Evolutionary conservation across 35 echinoderm and acorn worm species (phyloP).

Genomic region (Anneissia japonica): DNA sequence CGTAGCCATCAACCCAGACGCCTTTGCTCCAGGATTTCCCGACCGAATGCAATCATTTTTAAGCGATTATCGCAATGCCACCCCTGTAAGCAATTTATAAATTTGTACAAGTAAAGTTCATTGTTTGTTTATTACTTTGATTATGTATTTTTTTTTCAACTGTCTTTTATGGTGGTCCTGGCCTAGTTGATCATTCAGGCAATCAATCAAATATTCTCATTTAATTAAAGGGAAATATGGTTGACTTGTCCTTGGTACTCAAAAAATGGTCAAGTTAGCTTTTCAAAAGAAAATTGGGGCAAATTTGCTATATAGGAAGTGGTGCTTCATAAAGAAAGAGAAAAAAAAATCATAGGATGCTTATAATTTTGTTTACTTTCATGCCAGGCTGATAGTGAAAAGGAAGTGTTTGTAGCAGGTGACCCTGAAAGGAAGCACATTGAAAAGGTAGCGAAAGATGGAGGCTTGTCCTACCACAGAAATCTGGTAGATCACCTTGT

Average conservation of each 20-base stretch:
- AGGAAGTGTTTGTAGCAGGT: constrained; percentile 74
- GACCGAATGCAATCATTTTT: constrained; percentile 52
- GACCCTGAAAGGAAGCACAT: constrained; percentile 83
- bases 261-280: no score
- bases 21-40: constrained; percentile 69
- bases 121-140: no score
- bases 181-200: no score
- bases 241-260: no score
- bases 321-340: no score
- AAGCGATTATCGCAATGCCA: constrained; percentile 7
- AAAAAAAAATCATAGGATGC: neutral
- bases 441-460: constrained; percentile 62
- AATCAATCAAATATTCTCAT: no score
- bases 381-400: constrained; percentile 66
- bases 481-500: constrained; percentile 76
- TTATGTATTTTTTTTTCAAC: no score
- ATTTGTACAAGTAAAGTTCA: no score
- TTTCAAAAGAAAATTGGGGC: no score
- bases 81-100: constrained; percentile 87
- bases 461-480: constrained; percentile 70
- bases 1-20: constrained; percentile 79
- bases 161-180: no score
- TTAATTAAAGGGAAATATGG: no score
- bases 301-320: no score
- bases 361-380: neutral